Evolutionary conservation across 2,888 invertebrate genomes (phyloP), one percentile per base, ranked within the genome.

Genomic region (Nomada lathburiana): DNA sequence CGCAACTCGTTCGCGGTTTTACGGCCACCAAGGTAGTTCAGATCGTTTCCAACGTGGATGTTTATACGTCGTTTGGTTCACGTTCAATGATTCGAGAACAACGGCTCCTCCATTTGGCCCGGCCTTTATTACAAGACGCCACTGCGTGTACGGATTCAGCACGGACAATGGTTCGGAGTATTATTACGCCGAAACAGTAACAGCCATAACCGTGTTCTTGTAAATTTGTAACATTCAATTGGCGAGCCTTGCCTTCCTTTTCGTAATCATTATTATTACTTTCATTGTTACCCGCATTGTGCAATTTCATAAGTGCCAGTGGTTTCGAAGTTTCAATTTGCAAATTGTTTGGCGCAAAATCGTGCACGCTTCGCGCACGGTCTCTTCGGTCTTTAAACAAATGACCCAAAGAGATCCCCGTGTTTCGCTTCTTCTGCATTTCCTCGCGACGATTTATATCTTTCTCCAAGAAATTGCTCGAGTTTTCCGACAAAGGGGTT

Each of bases 1-100:
- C 84, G 78, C 81, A 82, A 70, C 84, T 84, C 81, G 78, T 85
- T 85, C 85, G 85, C 69, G 85, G 85, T 84, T 85, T 84, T 73
- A 84, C 77, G 50, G 62, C 62, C 75, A 29, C 62, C 47, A 29
- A 42, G 60, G 59, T 77, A 85, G 72, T 67, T 78, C 74, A 63
- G 72, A 72, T 81, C 75, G 75, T 72, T 83, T 76, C 29, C 83
- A 75, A 47, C 81, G 62, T 67, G 67, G 71, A 73, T 76, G 84
- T 76, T 79, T 75, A 62, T 72, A 77, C 76, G 80, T 52, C 81
- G 75, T 73, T 84, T 75, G 78, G 85, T 82, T 85, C 85, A 26
- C 82, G 84, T 78, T 63, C 81, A 69, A 65, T 82, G 85, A 79
- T 79, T 59, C 74, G 52, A 60, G 81, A 78, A 84, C 82, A 81